phyloP scores from a whole-genome alignment of 2,113 vertebrate species.

The Pipra filicauda region DNA sequence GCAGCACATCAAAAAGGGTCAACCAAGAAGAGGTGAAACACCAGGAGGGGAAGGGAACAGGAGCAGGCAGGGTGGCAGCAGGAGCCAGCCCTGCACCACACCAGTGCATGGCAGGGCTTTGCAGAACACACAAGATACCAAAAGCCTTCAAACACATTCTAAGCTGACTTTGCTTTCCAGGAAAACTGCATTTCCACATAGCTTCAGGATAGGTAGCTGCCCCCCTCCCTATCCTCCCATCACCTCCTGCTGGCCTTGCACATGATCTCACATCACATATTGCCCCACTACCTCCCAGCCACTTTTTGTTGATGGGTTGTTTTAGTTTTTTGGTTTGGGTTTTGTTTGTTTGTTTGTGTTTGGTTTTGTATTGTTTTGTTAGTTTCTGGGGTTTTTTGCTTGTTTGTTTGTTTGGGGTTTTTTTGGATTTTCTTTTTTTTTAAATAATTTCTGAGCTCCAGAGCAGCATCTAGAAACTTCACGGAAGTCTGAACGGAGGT shows the following conservation, averaged over 20 bases:
- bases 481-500: neutral
- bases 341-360: neutral
- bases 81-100: neutral
- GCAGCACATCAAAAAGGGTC: neutral
- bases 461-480: neutral
- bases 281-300: neutral
- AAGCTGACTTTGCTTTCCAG: neutral
- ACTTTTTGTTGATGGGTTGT: neutral
- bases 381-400: neutral
- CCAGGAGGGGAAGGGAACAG: accelerated
- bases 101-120: neutral
- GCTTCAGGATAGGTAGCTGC: neutral
- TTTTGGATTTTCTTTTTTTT: neutral
- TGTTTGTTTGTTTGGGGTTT: too few species aligned
- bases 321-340: neutral
- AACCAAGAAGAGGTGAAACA: neutral
- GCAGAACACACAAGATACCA: neutral
- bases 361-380: too few species aligned
- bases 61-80: neutral
- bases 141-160: neutral
- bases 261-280: neutral
- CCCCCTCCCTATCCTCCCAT: neutral
- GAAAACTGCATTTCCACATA: neutral
- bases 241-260: neutral
- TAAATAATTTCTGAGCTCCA: neutral